A percentile compares a stretch with the other conserved stretches of the same genome.
Conservation (phyloP, 2,797 vertebrate genomes). For the Xiphorhynchus erythropygius region DNA sequence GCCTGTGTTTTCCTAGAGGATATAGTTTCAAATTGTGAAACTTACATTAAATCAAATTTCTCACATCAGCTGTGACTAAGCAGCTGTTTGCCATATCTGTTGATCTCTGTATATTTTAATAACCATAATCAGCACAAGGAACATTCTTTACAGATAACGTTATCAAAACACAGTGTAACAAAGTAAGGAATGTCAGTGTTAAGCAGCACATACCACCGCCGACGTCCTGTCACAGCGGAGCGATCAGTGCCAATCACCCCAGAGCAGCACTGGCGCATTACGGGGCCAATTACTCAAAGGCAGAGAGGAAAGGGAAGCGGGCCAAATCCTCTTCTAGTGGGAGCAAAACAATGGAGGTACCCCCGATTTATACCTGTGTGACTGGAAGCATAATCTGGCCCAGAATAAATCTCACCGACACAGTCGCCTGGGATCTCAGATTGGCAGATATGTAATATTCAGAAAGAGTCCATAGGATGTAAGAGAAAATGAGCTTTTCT, state of each 20-base stretch:
- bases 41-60: constrained; percentile 56
- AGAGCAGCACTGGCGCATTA: background rate
- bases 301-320: background rate
- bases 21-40: constrained; percentile 45
- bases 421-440: background rate
- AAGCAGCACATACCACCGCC: background rate
- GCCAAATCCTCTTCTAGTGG: background rate
- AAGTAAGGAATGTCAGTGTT: constrained; percentile 19
- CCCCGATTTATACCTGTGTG: constrained; percentile 27
- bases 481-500: constrained; percentile 4
- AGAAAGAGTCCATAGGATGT: background rate
- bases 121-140: constrained; percentile 36
- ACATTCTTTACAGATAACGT: constrained; percentile 61
- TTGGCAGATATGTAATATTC: background rate
- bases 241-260: background rate
- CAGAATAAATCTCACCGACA: background rate
- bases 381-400: constrained; percentile 13
- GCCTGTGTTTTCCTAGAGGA: constrained; percentile 25
- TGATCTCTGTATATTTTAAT: constrained; percentile 59
- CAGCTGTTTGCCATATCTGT: constrained; percentile 50
- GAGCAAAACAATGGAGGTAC: constrained; percentile 1
- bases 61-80: constrained; percentile 62
- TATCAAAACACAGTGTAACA: constrained; percentile 53
- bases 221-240: constrained; percentile 18
- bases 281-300: constrained; percentile 23